Percentiles rank a stretch among this genome's conserved stretches.
phyloP scores from a whole-genome alignment of 2,113 vertebrate genomes.

The Melanotaenia duboulayi region DNA sequence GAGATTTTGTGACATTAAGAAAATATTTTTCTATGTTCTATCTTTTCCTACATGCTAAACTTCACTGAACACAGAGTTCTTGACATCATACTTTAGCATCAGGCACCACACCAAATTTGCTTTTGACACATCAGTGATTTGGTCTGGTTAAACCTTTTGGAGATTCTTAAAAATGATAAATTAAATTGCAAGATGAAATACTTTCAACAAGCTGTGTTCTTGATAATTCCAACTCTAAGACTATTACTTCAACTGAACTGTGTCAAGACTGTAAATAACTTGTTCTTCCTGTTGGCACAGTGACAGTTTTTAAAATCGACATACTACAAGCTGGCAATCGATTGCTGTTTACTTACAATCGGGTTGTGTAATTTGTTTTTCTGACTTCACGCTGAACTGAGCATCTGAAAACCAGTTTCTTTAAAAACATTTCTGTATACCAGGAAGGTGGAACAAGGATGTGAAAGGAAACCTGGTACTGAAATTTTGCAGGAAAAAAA shows the following conservation, averaged over 20 bases:
- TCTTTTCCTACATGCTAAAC: neutral
- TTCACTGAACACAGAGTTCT: conserved; percentile 11
- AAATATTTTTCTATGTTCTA: neutral
- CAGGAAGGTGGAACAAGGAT: neutral
- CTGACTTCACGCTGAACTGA: neutral
- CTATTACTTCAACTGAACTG: neutral
- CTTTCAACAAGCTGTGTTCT: too few species aligned
- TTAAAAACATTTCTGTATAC: neutral
- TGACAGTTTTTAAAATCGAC: neutral
- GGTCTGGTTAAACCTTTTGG: conserved; percentile 26
- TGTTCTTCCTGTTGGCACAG: neutral
- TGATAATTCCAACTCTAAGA: neutral
- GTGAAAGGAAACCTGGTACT: neutral
- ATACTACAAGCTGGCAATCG: neutral
- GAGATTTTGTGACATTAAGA: neutral
- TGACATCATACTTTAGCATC: conserved; percentile 19
- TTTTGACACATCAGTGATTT: conserved; percentile 30
- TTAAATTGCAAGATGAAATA: neutral
- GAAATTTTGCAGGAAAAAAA: conserved; percentile 1
- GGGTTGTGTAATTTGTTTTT: neutral
- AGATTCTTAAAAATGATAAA: neutral
- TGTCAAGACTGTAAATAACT: neutral
- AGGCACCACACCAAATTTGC: conserved; percentile 46
- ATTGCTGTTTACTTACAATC: neutral
- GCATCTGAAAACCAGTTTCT: neutral